These are phyloP conservation scores for Formica exsecta DNA, from an alignment of 1,140 invertebrate genomes.

Conservation along the genomic window DNA sequence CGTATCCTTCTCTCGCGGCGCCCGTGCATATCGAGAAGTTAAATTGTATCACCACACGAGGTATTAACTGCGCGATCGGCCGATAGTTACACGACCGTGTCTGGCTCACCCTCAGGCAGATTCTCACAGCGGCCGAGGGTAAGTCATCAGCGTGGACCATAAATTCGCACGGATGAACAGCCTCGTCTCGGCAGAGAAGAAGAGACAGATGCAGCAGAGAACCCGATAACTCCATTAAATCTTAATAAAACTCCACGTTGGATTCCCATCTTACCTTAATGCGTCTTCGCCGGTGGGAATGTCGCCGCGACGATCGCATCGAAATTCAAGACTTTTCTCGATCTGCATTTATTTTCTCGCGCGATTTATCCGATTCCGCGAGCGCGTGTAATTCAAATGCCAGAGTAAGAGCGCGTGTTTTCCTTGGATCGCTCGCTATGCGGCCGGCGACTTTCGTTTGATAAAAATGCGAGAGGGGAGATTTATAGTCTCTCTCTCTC, in stretches of 20 bases:
- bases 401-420: background rate
- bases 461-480: background rate
- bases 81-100: slow-evolving; percentile 51
- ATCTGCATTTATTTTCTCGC: background rate
- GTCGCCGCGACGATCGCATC: slow-evolving; percentile 44
- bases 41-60: slow-evolving; percentile 48
- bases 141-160: slow-evolving; percentile 60
- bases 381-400: slow-evolving; percentile 5
- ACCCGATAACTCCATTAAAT: slow-evolving; percentile 76
- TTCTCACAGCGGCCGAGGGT: slow-evolving; percentile 59
- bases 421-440: background rate
- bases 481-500: no score
- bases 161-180: slow-evolving; percentile 69
- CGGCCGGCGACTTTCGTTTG: background rate
- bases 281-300: slow-evolving; percentile 55
- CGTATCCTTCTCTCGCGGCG: slow-evolving; percentile 13
- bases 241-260: slow-evolving; percentile 62
- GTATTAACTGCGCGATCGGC: slow-evolving; percentile 38
- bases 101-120: slow-evolving; percentile 56
- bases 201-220: slow-evolving; percentile 13
- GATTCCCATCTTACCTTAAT: slow-evolving; percentile 51
- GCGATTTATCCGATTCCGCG: background rate
- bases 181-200: slow-evolving; percentile 31
- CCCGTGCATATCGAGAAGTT: slow-evolving; percentile 36
- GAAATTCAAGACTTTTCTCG: slow-evolving; percentile 10